Evolutionary conservation across 2,888 invertebrate genomes (phyloP), one percentile per base, ranked within the genome.

Genomic region (Cheilosia scutellata): DNA sequence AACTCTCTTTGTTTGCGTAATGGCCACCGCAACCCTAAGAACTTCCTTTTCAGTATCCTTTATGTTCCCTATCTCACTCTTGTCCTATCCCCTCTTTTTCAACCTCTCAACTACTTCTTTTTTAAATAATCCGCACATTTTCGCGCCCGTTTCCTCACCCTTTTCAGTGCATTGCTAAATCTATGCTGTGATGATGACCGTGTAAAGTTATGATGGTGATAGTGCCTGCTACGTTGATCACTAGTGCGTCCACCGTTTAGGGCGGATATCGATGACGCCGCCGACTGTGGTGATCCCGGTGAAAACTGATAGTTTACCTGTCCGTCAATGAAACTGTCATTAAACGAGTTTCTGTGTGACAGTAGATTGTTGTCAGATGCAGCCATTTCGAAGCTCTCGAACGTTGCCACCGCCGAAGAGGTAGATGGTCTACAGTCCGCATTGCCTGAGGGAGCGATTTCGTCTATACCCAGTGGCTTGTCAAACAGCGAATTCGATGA

Each of bases 111-210:
- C 63, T 90, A 92, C 88, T 92, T 92, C 88, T 91, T 92, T 88
- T 92, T 92, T 87, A 92, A 88, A 83, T 91, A 92, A 55, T 92
- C 92, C 53, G 92, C 91, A 89, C 91, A 92, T 89, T 92, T 92
- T 88, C 92, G 91, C 88, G 92, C 93, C 83, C 92, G 91, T 88
- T 91, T 92, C 88, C 92, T 91, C 74, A 92, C 92, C 83, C 90
- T 89, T 82, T 90, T 91, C 20, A 92, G 88, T 75, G 92, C 92
- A 77, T 89, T 91, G 80, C 91, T 90, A 87, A 92, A 88, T 71
- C 89, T 88, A 74, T 88, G 88, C 57, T 90, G 88, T 71, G 88
- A 88, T 1, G 74, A 63, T 53, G 51, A 29, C 1, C 51, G 51
- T 5, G 82, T 87, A 53, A 87, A 87, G 75, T 89, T 88, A 68